A percentile compares a stretch with the other conserved stretches of the same genome.
Conservation (phyloP, 2,113 vertebrate species). For the Crotophaga sulcirostris region DNA sequence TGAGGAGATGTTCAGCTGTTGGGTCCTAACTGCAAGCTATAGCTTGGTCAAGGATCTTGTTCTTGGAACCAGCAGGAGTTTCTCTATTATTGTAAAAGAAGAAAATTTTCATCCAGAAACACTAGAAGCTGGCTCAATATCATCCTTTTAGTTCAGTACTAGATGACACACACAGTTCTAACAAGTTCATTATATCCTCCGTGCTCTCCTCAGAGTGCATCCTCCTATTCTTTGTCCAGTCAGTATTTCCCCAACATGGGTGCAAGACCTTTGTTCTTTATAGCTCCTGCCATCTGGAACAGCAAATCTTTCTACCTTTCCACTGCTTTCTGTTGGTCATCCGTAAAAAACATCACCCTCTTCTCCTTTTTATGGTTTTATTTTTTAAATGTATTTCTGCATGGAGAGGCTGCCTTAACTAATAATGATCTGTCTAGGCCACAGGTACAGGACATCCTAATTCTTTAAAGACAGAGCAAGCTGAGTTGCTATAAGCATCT, state of each 20-base stretch:
- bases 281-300: background rate
- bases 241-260: background rate
- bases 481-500: background rate
- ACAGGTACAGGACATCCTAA: background rate
- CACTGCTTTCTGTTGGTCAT: background rate
- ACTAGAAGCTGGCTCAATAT: background rate
- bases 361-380: background rate
- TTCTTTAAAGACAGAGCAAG: background rate
- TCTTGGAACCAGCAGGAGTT: slow-evolving; percentile 46
- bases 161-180: background rate
- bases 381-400: background rate
- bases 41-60: slow-evolving; percentile 3
- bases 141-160: background rate
- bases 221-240: background rate
- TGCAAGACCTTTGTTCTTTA: background rate
- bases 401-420: background rate
- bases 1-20: slow-evolving; percentile 19
- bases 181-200: background rate
- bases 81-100: slow-evolving; percentile 9
- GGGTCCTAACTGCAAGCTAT: slow-evolving; percentile 26
- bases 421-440: background rate
- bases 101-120: slow-evolving; percentile 6
- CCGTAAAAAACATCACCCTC: background rate
- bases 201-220: background rate
- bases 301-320: background rate